Conservation (phyloP, 2,888 invertebrate species). For the Tenthredo distinguenda region DNA sequence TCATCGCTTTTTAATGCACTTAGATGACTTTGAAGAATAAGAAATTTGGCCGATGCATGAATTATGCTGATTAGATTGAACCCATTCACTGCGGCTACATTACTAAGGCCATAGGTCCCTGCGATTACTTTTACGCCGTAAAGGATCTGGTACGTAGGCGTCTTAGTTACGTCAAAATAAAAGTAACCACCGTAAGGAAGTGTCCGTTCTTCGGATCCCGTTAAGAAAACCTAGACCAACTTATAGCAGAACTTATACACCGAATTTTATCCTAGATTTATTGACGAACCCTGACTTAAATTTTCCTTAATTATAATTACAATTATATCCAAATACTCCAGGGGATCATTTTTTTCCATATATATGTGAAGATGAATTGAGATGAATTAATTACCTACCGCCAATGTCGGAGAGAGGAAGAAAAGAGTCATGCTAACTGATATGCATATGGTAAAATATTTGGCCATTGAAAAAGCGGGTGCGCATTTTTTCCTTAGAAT, state of each 20-base stretch:
- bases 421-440: slow-evolving; percentile 58
- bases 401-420: slow-evolving; percentile 62
- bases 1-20: slow-evolving; percentile 59
- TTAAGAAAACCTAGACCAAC: slow-evolving; percentile 58
- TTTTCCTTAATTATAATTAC: background rate
- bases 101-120: slow-evolving; percentile 61
- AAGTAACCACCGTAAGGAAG: slow-evolving; percentile 70
- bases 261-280: too few relatives aligned
- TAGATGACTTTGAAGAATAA: slow-evolving; percentile 64
- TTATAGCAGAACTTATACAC: too few relatives aligned
- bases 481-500: slow-evolving; percentile 65
- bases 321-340: background rate
- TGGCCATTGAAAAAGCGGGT: slow-evolving; percentile 65
- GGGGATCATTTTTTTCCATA: background rate
- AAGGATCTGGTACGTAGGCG: slow-evolving; percentile 64
- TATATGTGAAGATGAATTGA: background rate
- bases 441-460: slow-evolving; percentile 68
- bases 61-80: slow-evolving; percentile 68
- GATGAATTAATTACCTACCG: slow-evolving; percentile 49
- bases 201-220: slow-evolving; percentile 56
- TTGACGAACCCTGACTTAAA: background rate
- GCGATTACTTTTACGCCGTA: slow-evolving; percentile 61
- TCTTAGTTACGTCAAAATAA: slow-evolving; percentile 63
- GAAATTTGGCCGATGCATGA: slow-evolving; percentile 71
- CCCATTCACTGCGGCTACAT: slow-evolving; percentile 66